Base-by-base conservation (phyloP, 2,888 invertebrate genomes). In the Sepioteuthis lessoniana region DNA sequence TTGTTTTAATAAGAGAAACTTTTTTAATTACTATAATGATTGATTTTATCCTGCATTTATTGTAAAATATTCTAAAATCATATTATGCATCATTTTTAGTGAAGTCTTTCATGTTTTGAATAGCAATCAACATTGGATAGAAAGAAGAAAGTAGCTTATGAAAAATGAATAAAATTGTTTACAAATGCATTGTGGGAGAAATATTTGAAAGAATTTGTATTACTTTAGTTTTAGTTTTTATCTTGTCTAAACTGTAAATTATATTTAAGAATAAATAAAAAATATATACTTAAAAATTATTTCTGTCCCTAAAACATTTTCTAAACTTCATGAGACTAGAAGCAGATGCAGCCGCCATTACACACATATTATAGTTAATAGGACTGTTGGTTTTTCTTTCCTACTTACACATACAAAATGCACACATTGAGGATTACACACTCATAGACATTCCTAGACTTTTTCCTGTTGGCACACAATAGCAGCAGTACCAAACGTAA, bases 301-400 rank as follows among this genome's bases (percentile, higher is more conserved):
- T 21, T 55, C 55, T 25, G 55, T 55, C 7, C 21, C 19, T 2
- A 76, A 76, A 31, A 76, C n/a, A 76, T 76, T n/a, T n/a, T n/a
- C 8, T 16, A 76, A 76, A 76, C n/a, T 76, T 76, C 21, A 55
- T 76, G 76, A 4, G n/a, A n/a, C n/a, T 16, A n/a, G n/a, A n/a
- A 76, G 35, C 16, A 76, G 10, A n/a, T 76, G n/a, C 8, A 16
- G 76, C n/a, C n/a, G 76, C 76, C 76, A 76, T 76, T 76, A n/a
- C 76, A 76, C 76, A 76, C 76, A 76, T n/a, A 76, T 76, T n/a
- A 76, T 76, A 76, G n/a, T 76, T 76, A 25, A 76, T 76, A 76
- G 76, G 76, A 76, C n/a, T 35, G 19, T 16, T 35, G 10, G 76
- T 13, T 76, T 76, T 76, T 76, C 76, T 76, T 76, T 16, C 76